These are phyloP conservation scores for Timandra comae DNA, from an alignment of 2,888 invertebrate genomes.

Conservation along the genomic window DNA sequence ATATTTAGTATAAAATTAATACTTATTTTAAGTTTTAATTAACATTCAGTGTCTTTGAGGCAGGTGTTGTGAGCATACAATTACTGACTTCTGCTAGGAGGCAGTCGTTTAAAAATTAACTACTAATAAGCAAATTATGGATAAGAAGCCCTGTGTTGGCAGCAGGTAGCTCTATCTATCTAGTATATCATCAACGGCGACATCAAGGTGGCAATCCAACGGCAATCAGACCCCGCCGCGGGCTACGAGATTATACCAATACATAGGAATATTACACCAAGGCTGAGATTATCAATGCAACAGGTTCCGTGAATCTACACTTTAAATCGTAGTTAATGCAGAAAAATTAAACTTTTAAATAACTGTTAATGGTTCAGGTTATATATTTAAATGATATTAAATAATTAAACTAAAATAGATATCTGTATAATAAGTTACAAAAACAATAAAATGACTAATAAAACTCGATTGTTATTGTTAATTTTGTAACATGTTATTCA, in stretches of 20 bases:
- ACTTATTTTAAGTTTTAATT: no score
- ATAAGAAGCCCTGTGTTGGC: no score
- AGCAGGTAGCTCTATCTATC: slow-evolving; percentile 7
- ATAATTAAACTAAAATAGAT: not conserved
- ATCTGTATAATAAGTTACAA: not conserved
- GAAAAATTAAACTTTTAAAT: not conserved
- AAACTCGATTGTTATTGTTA: slow-evolving; percentile 5
- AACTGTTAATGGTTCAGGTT: not conserved
- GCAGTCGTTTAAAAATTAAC: no score
- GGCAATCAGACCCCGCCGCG: slow-evolving; percentile 17
- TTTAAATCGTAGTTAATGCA: slow-evolving; percentile 6
- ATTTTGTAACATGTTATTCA: slow-evolving; percentile 23
- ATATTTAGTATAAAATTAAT: no score
- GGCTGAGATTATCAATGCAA: slow-evolving; percentile 22
- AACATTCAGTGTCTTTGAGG: no score
- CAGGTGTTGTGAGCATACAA: no score
- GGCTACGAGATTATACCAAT: slow-evolving; percentile 19
- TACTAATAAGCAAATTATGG: no score
- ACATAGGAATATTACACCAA: slow-evolving; percentile 23
- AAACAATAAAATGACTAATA: no score
- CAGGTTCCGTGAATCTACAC: slow-evolving; percentile 24
- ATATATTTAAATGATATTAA: not conserved
- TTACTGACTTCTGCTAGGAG: no score
- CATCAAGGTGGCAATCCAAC: slow-evolving; percentile 17
- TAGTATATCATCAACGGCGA: slow-evolving; percentile 19